Base-by-base conservation (phyloP, 2,797 vertebrate species). In the Poecilia wingei region DNA sequence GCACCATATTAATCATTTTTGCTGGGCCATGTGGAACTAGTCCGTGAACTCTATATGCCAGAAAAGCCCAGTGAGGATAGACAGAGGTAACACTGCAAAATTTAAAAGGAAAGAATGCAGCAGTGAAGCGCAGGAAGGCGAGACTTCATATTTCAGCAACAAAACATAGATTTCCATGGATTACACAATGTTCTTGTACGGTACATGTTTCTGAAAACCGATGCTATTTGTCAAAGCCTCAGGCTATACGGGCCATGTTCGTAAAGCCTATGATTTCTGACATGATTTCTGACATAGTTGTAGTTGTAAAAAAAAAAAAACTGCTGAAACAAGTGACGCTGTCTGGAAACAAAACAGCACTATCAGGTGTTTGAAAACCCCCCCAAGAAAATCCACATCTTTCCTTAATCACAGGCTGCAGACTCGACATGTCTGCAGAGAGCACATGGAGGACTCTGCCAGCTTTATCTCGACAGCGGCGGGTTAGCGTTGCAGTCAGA, bases 401-500 rank as follows among this genome's bases (percentile, higher is more conserved):
- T 70, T 12, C 57, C 28, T 71, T 77, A 51, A 74, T 75, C 66
- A 75, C 8, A 45, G 36, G n/a, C 36, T 51, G 75, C 55, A 57
- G 69, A 76, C 76, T 87, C 75, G 79, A 77, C 76, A 43, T 57
- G 74, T 86, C 79, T 81, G 31, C 76, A 53, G 81, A 82, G 77
- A 66, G 53, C 78, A 51, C 74, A 84, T n/a, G 79, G 76, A 18
- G 12, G 66, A 77, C 80, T 82, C 43, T 70, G 87, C 80, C 41
- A 78, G 85, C 75, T 88, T 88, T 84, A 92, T 90, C 88, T 89
- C 1, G 18, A 77, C 71, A 68, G 68, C 68, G 78, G 85, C 75
- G 59, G 80, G 81, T 85, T 86, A 79, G 77, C 74, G 79, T 82
- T 75, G 80, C 84, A 82, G 73, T 80, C 39, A 72, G 75, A 83